Percentiles rank a stretch among this genome's conserved stretches.
These are phyloP conservation scores for Frankliniella intonsa DNA, from an alignment of 2,888 invertebrate genomes.

Conservation along the genomic window DNA sequence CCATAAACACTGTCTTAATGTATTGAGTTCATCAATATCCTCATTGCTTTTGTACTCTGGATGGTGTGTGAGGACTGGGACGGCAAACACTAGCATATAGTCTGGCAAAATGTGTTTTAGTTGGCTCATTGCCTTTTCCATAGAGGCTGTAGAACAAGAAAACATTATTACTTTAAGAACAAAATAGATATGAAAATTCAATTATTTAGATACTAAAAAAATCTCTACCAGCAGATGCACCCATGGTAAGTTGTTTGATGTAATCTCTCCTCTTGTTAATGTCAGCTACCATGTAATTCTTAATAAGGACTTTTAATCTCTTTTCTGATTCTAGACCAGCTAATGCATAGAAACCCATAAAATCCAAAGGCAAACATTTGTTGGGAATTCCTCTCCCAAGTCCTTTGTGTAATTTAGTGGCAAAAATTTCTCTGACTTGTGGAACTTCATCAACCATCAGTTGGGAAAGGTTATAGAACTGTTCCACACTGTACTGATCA, in stretches of 20 bases:
- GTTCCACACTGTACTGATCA: constrained; percentile 89
- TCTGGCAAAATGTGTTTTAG: constrained; percentile 88
- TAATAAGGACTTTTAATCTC: constrained; percentile 62
- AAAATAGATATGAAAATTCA: neutral
- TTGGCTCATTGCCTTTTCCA: constrained; percentile 68
- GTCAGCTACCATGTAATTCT: constrained; percentile 81
- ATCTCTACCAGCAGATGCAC: constrained; percentile 53
- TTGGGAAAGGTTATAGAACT: constrained; percentile 89
- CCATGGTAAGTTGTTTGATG: constrained; percentile 74
- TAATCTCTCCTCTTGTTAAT: constrained; percentile 86
- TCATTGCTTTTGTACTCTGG: constrained; percentile 73
- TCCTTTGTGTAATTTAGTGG: constrained; percentile 89
- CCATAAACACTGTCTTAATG: constrained; percentile 83
- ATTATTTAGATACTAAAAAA: neutral
- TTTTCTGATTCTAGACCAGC: constrained; percentile 84
- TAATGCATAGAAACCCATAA: constrained; percentile 92
- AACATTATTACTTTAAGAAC: neutral
- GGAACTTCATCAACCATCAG: constrained; percentile 73
- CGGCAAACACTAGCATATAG: constrained; percentile 95
- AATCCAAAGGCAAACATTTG: constrained; percentile 89
- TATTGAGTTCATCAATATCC: constrained; percentile 71
- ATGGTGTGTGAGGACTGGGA: constrained; percentile 92
- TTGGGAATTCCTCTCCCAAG: constrained; percentile 75
- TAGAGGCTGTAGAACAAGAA: constrained; percentile 44
- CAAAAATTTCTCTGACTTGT: constrained; percentile 84